Evolutionary conservation across 2,113 vertebrate genomes (phyloP).

Genomic region (Montifringilla adamsi): DNA sequence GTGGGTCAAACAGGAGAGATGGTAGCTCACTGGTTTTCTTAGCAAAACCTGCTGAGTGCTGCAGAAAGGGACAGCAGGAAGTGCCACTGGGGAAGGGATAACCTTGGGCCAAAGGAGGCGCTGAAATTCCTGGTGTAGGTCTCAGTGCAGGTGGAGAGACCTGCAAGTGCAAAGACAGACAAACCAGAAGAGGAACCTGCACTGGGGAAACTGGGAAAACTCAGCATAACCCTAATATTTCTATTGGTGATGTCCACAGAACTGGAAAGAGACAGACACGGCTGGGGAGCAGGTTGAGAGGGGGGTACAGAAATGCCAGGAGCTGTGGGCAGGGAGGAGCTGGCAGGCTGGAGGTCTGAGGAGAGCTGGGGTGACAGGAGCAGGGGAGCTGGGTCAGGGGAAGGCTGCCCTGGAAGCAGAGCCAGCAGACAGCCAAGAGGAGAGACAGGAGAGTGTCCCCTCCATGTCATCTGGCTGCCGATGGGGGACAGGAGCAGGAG

Average conservation of each 20-base stretch:
- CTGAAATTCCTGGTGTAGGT: not conserved
- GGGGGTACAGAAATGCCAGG: not conserved
- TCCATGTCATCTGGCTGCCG: not conserved
- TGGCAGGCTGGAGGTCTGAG: not conserved
- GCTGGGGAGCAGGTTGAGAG: not conserved
- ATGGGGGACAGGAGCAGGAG: not conserved
- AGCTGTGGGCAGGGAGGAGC: not conserved
- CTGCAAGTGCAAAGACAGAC: not conserved
- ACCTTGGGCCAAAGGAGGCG: not conserved
- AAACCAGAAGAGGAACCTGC: not conserved
- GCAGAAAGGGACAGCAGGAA: not conserved
- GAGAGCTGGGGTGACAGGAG: not conserved
- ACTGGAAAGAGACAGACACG: not conserved
- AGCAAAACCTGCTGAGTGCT: not conserved
- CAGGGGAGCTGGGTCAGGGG: not conserved
- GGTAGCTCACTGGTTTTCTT: not conserved
- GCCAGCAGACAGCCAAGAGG: not conserved
- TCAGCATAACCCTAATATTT: not conserved
- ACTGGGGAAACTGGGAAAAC: not conserved
- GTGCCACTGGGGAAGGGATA: not conserved
- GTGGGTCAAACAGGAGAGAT: not conserved
- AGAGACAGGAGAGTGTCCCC: fast-evolving
- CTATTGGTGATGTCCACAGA: not conserved
- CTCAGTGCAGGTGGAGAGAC: fast-evolving
- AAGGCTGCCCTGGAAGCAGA: not conserved